phyloP scores from a whole-genome alignment of 2,888 invertebrate genomes.

The Megastigmus dorsalis region DNA sequence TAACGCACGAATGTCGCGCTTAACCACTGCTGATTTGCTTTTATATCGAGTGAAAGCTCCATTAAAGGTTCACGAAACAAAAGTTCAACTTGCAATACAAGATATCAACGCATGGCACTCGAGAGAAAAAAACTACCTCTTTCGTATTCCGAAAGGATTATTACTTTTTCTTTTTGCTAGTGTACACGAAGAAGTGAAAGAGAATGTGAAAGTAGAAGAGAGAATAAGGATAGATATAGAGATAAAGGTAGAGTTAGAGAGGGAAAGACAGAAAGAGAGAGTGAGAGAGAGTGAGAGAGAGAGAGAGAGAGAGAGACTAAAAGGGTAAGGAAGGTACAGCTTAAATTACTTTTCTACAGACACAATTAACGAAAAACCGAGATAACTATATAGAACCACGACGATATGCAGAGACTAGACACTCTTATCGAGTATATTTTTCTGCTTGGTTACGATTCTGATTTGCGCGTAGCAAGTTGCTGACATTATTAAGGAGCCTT shows the following conservation, averaged over 20 bases:
- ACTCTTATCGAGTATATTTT: slow-evolving; percentile 55
- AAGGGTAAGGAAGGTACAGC: slow-evolving; percentile 47
- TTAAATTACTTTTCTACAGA: slow-evolving; percentile 54
- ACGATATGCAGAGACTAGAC: slow-evolving; percentile 57
- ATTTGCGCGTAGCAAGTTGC: slow-evolving; percentile 55
- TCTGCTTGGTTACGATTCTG: slow-evolving; percentile 54
- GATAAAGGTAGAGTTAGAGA: slow-evolving; percentile 33
- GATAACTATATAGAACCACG: slow-evolving; percentile 54
- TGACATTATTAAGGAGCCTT: slow-evolving; percentile 48
- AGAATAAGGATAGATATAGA: slow-evolving; percentile 1
- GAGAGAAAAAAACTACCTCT: slow-evolving; percentile 36
- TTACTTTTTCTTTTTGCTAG: slow-evolving; percentile 17
- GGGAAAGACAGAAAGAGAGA: slow-evolving; percentile 21
- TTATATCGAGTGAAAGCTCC: slow-evolving; percentile 47
- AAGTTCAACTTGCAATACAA: slow-evolving; percentile 43
- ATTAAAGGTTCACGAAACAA: slow-evolving; percentile 32
- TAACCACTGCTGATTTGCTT: slow-evolving; percentile 32
- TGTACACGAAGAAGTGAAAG: slow-evolving; percentile 22
- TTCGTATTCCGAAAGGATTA: slow-evolving; percentile 14
- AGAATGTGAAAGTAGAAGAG: neutral
- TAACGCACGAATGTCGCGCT: slow-evolving; percentile 44
- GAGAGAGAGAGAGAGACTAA: slow-evolving; percentile 37
- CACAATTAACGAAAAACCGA: slow-evolving; percentile 48
- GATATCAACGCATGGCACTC: slow-evolving; percentile 51
- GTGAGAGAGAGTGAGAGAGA: slow-evolving; percentile 28